A percentile compares a stretch with the other conserved stretches of the same genome.
phyloP scores from a whole-genome alignment of 2,113 vertebrate genomes.

The Saccopteryx leptura region DNA sequence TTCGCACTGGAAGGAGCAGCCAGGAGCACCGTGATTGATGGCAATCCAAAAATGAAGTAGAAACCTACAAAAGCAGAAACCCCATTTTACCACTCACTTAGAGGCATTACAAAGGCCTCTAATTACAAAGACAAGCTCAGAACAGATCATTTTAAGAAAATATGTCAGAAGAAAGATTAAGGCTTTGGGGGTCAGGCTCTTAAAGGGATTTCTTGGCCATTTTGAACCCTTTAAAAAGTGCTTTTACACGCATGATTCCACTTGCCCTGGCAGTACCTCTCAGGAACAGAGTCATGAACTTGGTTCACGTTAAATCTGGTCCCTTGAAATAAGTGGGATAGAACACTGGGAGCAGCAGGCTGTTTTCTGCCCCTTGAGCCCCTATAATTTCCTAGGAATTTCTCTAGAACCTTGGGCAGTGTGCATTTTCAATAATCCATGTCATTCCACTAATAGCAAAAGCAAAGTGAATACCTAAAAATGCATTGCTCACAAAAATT shows the following conservation, averaged over 20 bases:
- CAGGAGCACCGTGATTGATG: background rate
- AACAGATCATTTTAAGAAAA: constrained; percentile 63
- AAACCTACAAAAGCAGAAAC: background rate
- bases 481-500: background rate
- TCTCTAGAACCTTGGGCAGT: constrained; percentile 13
- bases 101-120: constrained; percentile 12
- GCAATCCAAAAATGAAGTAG: background rate
- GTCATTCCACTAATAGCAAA: constrained; percentile 58
- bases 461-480: constrained; percentile 66
- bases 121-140: constrained; percentile 41
- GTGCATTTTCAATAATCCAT: constrained; percentile 54
- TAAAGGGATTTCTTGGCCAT: constrained; percentile 51
- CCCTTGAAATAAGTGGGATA: constrained; percentile 22
- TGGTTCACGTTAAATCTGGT: constrained; percentile 59
- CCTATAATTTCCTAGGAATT: background rate
- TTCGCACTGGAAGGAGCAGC: background rate
- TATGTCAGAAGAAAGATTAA: constrained; percentile 46
- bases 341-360: background rate
- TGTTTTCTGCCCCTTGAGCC: background rate
- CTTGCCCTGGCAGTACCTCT: constrained; percentile 51
- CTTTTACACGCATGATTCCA: constrained; percentile 59
- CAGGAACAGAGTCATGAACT: constrained; percentile 50
- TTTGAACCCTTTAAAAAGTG: constrained; percentile 60
- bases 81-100: background rate
- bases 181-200: constrained; percentile 10